Conservation (phyloP, 2,888 invertebrate genomes). For the Acronicta psi region DNA sequence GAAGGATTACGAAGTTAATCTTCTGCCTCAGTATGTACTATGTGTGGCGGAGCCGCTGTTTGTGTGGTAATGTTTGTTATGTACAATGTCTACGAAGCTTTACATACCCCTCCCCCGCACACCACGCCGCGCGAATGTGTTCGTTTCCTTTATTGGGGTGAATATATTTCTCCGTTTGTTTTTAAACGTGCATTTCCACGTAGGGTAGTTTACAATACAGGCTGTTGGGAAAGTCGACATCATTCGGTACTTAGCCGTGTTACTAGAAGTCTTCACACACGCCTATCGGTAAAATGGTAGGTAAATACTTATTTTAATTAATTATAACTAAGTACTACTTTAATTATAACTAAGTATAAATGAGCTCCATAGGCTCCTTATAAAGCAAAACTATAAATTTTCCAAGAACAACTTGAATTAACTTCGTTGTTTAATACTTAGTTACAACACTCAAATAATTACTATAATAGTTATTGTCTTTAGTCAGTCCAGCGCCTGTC, state of each 20-base stretch:
- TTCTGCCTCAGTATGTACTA: slow-evolving; percentile 35
- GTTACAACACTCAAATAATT: neutral
- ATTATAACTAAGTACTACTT: too few species aligned
- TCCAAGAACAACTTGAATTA: neutral
- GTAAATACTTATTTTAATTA: too few species aligned
- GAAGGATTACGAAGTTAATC: slow-evolving; percentile 32
- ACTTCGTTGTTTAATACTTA: neutral
- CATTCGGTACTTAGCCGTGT: neutral
- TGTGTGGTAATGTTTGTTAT: slow-evolving; percentile 77
- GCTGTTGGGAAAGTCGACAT: neutral
- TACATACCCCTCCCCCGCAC: slow-evolving; percentile 54
- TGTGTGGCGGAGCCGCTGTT: slow-evolving; percentile 61
- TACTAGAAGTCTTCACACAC: too few species aligned
- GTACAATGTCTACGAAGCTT: slow-evolving; percentile 65
- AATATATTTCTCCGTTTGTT: slow-evolving; percentile 60
- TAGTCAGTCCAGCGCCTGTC: slow-evolving; percentile 24
- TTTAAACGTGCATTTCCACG: slow-evolving; percentile 46
- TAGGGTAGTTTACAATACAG: neutral
- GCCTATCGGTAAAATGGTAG: too few species aligned
- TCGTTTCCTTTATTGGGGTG: slow-evolving; percentile 57
- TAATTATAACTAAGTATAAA: too few species aligned
- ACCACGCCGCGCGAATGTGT: slow-evolving; percentile 48
- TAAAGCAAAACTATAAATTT: too few species aligned
- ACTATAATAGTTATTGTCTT: slow-evolving; percentile 41
- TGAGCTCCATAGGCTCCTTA: too few species aligned